These are phyloP conservation scores for Brachionus asplanchnoidis DNA, from an alignment of 1,140 invertebrate genomes.

Conservation along the genomic window DNA sequence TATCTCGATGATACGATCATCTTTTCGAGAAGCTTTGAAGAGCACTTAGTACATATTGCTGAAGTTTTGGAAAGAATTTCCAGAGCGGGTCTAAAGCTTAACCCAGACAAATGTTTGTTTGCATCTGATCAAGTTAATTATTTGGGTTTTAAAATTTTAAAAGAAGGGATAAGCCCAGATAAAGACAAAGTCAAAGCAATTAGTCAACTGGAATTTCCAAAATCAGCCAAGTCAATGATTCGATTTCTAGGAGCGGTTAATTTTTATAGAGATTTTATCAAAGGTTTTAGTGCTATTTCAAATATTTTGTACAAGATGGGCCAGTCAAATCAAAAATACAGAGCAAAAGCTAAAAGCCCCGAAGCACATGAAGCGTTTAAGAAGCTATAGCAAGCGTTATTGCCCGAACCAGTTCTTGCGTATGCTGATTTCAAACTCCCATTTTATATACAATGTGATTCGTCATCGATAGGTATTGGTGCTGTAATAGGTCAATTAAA, in stretches of 20 bases:
- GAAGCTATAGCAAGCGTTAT: background rate
- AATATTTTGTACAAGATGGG: background rate
- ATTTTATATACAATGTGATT: background rate
- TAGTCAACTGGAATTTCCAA: slow-evolving; percentile 51
- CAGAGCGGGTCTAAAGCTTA: slow-evolving; percentile 41
- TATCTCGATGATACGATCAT: slow-evolving; percentile 18
- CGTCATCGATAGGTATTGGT: background rate
- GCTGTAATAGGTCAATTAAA: background rate
- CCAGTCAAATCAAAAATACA: background rate
- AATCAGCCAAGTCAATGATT: slow-evolving; percentile 49
- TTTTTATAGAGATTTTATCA: slow-evolving; percentile 55
- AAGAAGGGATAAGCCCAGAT: slow-evolving; percentile 42
- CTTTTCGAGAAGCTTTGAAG: background rate
- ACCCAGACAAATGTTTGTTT: slow-evolving; percentile 43
- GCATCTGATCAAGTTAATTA: slow-evolving; percentile 20
- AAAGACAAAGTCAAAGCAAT: slow-evolving; percentile 52
- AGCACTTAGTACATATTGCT: background rate
- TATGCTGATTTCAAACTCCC: background rate
- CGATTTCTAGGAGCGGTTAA: slow-evolving; percentile 52
- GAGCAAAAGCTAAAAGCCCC: background rate
- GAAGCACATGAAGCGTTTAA: background rate
- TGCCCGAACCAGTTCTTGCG: background rate
- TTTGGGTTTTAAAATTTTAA: slow-evolving; percentile 37
- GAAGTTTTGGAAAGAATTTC: background rate
- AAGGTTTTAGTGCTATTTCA: slow-evolving; percentile 44